Evolutionary conservation across 2,797 vertebrate species (phyloP).

Genomic region (Anguilla megastoma): DNA sequence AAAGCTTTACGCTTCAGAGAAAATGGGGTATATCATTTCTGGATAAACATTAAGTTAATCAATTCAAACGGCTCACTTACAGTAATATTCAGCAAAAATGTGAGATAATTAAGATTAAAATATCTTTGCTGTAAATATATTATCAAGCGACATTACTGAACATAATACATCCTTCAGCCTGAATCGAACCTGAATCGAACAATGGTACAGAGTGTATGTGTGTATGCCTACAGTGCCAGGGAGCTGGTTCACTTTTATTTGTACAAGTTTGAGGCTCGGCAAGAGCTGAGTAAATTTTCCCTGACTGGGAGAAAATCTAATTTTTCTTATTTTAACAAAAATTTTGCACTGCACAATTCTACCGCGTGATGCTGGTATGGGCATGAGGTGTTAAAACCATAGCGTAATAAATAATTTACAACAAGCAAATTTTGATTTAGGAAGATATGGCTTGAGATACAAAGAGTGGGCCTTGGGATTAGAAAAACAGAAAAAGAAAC

Average conservation of each 20-base stretch:
- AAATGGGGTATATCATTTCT: background rate
- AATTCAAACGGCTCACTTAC: background rate
- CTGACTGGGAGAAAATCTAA: background rate
- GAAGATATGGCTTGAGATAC: slow-evolving; percentile 13
- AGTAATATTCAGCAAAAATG: background rate
- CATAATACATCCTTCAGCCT: background rate
- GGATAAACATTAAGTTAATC: background rate
- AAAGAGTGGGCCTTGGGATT: slow-evolving; percentile 15
- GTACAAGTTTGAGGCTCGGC: background rate
- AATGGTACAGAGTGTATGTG: background rate
- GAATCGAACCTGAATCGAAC: background rate
- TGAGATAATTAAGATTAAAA: background rate
- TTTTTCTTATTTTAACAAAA: background rate
- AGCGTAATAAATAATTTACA: background rate
- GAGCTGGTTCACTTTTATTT: background rate
- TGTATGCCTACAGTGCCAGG: background rate
- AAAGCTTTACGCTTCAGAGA: background rate
- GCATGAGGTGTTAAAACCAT: background rate
- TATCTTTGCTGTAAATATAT: background rate
- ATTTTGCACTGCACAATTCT: background rate
- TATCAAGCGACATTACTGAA: background rate
- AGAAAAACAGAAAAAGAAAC: background rate
- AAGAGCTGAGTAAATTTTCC: background rate
- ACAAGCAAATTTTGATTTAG: background rate
- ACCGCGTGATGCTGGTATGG: background rate